Percentiles rank a stretch among this genome's conserved stretches.
phyloP scores from a whole-genome alignment of 1,140 invertebrate species.

The Eumeta japonica region DNA sequence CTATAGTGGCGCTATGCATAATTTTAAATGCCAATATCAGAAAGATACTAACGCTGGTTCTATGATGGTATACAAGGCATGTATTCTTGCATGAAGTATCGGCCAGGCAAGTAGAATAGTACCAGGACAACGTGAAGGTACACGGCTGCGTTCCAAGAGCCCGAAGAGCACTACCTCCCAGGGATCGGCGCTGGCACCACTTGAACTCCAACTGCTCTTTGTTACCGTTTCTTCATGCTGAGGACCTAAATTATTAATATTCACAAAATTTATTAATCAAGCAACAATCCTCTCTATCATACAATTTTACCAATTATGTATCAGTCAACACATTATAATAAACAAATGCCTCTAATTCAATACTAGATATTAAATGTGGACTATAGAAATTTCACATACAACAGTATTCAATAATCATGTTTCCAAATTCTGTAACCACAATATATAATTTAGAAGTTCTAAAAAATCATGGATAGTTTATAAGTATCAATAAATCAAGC shows the following conservation, averaged over 20 bases:
- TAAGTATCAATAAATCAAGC: too few relatives aligned
- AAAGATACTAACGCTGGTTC: slow-evolving; percentile 83
- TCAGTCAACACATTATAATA: too few relatives aligned
- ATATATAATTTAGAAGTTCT: too few relatives aligned
- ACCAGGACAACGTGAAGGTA: slow-evolving; percentile 79
- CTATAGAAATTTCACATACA: too few relatives aligned
- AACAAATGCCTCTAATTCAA: too few relatives aligned
- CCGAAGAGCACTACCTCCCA: slow-evolving; percentile 88
- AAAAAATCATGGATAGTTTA: too few relatives aligned
- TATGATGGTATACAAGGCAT: slow-evolving; percentile 86
- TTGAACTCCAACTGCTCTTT: slow-evolving; percentile 45
- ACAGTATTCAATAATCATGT: too few relatives aligned
- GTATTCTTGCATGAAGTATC: slow-evolving; percentile 87
- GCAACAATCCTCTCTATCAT: too few relatives aligned
- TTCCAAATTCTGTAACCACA: too few relatives aligned
- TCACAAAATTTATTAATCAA: slow-evolving; percentile 2
- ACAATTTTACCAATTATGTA: too few relatives aligned
- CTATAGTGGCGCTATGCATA: neutral
- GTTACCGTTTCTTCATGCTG: slow-evolving; percentile 65
- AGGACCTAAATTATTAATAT: slow-evolving; percentile 51
- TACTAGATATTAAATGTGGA: too few relatives aligned
- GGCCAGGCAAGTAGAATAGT: slow-evolving; percentile 92
- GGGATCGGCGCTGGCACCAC: slow-evolving; percentile 64
- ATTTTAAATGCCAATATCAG: slow-evolving; percentile 2
- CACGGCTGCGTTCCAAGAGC: slow-evolving; percentile 74